Conservation (phyloP, 2,113 vertebrate genomes). For the Microcebus jonahi region DNA sequence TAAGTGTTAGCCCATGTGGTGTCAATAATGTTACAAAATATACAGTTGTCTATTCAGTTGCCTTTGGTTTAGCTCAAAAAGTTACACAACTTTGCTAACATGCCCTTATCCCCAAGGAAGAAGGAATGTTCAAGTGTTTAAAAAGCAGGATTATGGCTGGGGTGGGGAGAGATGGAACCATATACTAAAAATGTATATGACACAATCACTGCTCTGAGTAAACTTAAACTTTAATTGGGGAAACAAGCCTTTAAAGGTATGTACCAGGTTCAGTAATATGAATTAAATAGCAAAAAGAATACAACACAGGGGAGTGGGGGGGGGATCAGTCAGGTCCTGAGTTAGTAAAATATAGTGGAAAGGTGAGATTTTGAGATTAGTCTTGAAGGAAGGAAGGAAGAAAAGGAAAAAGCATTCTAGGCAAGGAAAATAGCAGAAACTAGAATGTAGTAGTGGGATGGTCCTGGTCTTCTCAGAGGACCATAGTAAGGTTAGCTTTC, state of each 20-base stretch:
- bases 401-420: background rate
- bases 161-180: background rate
- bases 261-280: background rate
- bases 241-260: constrained; percentile 43
- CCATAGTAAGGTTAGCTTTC: background rate
- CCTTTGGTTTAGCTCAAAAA: constrained; percentile 38
- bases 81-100: background rate
- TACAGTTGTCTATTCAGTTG: background rate
- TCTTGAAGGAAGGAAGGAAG: background rate
- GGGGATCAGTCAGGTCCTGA: background rate
- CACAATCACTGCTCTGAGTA: background rate
- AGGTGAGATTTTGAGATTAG: constrained; percentile 10
- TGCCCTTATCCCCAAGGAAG: background rate
- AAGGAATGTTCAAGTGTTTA: background rate
- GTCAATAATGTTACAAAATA: constrained; percentile 45
- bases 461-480: background rate
- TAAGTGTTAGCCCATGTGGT: background rate
- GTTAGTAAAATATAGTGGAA: background rate
- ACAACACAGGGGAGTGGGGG: background rate
- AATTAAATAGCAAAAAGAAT: constrained; percentile 19
- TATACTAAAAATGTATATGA: constrained; percentile 20
- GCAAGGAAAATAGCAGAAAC: background rate
- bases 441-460: background rate
- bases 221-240: background rate
- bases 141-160: background rate